These are phyloP conservation scores for Crematogaster levior DNA, from an alignment of 2,888 invertebrate genomes.

Conservation along the genomic window DNA sequence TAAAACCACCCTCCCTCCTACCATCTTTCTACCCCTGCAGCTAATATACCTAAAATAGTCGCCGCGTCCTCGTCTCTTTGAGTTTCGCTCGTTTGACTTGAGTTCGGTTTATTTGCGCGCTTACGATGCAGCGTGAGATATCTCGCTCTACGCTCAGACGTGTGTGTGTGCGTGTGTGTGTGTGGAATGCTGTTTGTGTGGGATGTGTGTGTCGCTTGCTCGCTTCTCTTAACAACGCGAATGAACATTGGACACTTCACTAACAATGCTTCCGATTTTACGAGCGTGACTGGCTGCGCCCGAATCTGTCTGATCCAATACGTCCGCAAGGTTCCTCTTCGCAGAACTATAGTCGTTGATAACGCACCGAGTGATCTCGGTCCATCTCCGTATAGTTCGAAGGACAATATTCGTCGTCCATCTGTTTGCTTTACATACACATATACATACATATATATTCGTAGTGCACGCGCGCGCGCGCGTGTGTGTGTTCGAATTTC, in stretches of 20 bases:
- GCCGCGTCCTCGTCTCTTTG: constrained; percentile 39
- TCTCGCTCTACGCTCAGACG: constrained; percentile 10
- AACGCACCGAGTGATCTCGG: neutral
- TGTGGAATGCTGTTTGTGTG: constrained; percentile 7
- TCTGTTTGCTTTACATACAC: neutral
- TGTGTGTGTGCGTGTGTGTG: neutral
- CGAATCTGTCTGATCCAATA: neutral
- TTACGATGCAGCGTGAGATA: constrained; percentile 54
- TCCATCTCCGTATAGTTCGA: neutral
- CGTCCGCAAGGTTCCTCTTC: constrained; percentile 15
- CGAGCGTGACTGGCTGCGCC: constrained; percentile 8
- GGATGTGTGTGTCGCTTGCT: constrained; percentile 10
- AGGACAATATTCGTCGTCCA: constrained; percentile 11
- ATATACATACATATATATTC: neutral
- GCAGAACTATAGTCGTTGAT: neutral
- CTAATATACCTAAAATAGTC: constrained; percentile 26
- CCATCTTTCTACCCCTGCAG: neutral
- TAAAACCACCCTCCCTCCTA: constrained; percentile 2
- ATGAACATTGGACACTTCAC: constrained; percentile 29
- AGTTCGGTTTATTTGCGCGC: constrained; percentile 56
- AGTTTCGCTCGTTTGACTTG: constrained; percentile 55
- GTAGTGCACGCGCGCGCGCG: no score
- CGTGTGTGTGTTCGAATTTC: neutral
- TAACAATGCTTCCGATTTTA: constrained; percentile 55
- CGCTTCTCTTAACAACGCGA: constrained; percentile 51